These are phyloP conservation scores for Mastigias papua DNA, from an alignment of 30 jellyfish, hydroid and myxozoan genomes.

Conservation along the genomic window DNA sequence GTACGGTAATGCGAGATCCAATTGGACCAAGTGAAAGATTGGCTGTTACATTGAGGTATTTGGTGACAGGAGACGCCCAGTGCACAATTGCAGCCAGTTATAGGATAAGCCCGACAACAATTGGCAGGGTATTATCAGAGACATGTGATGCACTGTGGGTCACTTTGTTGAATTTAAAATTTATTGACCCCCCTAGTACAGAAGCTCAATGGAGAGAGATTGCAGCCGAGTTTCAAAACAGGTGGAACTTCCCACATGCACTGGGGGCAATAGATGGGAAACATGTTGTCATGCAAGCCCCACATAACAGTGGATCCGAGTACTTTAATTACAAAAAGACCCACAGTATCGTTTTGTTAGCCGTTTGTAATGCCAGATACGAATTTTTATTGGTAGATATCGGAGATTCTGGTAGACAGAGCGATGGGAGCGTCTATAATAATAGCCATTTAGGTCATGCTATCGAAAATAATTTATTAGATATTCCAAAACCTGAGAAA, in stretches of 20 bases:
- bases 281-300: constrained; percentile 67
- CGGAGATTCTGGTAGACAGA: constrained; percentile 68
- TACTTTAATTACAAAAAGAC: constrained; percentile 56
- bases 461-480: constrained; percentile 34
- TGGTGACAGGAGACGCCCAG: too few species aligned
- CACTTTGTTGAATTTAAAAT: too few species aligned
- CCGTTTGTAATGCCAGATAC: constrained; percentile 45
- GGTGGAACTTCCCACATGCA: constrained; percentile 64
- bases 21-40: too few species aligned
- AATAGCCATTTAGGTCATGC: constrained; percentile 70
- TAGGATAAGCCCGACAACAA: too few species aligned
- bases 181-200: too few species aligned
- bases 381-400: constrained; percentile 50
- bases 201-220: too few species aligned
- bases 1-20: too few species aligned
- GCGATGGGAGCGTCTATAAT: constrained; percentile 71
- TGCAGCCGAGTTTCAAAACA: constrained; percentile 37
- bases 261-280: constrained; percentile 71
- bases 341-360: constrained; percentile 50
- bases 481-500: constrained; percentile 55
- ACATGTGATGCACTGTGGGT: too few species aligned
- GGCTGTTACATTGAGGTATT: too few species aligned
- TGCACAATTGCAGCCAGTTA: too few species aligned
- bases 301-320: constrained; percentile 50
- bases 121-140: too few species aligned